Evolutionary conservation across 2,888 invertebrate species (phyloP).

Genomic region (Troides oblongomaculatus): DNA sequence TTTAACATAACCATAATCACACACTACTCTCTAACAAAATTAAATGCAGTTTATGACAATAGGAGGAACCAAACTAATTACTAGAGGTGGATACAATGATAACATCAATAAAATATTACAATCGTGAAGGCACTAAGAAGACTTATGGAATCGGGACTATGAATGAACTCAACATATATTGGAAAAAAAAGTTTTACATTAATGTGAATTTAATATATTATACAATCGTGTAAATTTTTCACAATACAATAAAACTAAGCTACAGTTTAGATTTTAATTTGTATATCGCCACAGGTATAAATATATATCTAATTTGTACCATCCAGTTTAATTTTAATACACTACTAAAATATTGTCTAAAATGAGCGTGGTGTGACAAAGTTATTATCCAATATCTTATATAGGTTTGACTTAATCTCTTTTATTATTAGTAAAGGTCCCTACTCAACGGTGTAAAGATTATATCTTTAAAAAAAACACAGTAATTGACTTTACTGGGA

Average conservation of each 20-base stretch:
- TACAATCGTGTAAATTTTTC: conserved; percentile 28
- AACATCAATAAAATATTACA: conserved; percentile 6
- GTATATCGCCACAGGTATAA: conserved; percentile 34
- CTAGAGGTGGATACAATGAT: conserved; percentile 10
- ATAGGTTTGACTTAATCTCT: conserved; percentile 14
- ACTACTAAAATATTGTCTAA: conserved; percentile 62
- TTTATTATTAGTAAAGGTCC: neutral
- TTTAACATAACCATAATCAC: conserved; percentile 48
- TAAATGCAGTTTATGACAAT: conserved; percentile 71
- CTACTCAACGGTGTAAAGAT: conserved; percentile 13
- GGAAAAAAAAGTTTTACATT: conserved; percentile 8
- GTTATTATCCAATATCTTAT: neutral
- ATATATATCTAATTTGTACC: conserved; percentile 71
- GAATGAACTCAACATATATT: neutral
- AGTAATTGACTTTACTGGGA: conserved; percentile 43
- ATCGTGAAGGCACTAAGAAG: conserved; percentile 33
- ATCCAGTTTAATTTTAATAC: conserved; percentile 47
- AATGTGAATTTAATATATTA: conserved; percentile 11
- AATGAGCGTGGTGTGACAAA: conserved; percentile 51
- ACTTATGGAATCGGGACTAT: conserved; percentile 29
- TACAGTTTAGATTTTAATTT: conserved; percentile 37
- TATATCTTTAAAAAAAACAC: conserved; percentile 20
- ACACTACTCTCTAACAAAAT: conserved; percentile 45
- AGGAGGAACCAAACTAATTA: conserved; percentile 37
- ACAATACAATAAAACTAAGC: conserved; percentile 40